Evolutionary conservation across 2,113 vertebrate species (phyloP).

Genomic region (Cololabis saira): DNA sequence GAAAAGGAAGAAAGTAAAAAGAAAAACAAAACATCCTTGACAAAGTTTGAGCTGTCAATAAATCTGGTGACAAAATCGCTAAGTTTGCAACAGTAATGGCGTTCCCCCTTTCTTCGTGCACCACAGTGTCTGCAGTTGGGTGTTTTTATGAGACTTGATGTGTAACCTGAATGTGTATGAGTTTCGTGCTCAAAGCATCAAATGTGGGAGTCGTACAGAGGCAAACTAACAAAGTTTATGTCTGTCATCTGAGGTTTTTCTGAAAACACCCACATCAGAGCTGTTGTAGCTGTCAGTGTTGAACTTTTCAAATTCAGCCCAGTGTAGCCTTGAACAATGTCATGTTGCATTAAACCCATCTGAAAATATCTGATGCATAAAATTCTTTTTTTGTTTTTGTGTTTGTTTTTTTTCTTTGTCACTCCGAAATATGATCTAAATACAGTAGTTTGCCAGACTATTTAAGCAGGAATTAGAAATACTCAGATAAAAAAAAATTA

Average conservation of each 20-base stretch:
- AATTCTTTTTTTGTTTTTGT: conserved; percentile 5
- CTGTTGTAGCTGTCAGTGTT: conserved; percentile 1
- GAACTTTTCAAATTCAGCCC: not conserved
- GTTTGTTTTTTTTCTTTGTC: not conserved
- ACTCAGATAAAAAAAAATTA: conserved; percentile 2
- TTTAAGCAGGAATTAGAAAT: conserved; percentile 1
- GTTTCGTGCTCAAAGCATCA: too few species aligned
- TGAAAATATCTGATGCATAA: conserved; percentile 31
- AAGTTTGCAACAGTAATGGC: too few species aligned
- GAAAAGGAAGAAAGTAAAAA: too few species aligned
- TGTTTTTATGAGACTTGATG: too few species aligned
- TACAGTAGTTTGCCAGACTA: not conserved
- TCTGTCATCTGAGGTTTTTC: conserved; percentile 34
- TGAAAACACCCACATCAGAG: conserved; percentile 11
- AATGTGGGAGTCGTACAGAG: not conserved
- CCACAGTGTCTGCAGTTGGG: too few species aligned
- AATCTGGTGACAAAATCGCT: too few species aligned
- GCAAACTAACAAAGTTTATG: not conserved
- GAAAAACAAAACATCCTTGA: too few species aligned
- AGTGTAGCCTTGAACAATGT: conserved; percentile 27
- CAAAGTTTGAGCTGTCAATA: too few species aligned
- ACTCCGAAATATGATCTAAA: not conserved
- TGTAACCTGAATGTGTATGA: too few species aligned
- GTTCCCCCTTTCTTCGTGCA: too few species aligned
- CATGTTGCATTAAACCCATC: conserved; percentile 33